Percentiles rank a stretch among this genome's conserved stretches.
Evolutionary conservation across 2,113 vertebrate genomes (phyloP).

Genomic region (Rafetus swinhoei): DNA sequence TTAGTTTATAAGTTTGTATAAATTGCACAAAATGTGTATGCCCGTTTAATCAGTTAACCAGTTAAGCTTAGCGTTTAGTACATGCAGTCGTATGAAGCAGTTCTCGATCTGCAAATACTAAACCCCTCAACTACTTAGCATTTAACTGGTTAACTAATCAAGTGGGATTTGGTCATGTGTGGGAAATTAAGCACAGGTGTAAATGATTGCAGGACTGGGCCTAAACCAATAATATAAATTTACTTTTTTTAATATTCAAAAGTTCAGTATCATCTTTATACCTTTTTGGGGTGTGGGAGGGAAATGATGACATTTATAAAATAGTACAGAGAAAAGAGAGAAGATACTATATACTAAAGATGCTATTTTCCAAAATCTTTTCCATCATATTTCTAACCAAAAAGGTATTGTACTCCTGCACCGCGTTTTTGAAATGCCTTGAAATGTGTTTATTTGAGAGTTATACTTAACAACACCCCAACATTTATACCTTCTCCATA

Average conservation of each 20-base stretch:
- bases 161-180: not conserved
- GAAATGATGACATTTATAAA: not conserved
- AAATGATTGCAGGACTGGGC: not conserved
- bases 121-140: too few relatives aligned
- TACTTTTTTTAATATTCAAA: not conserved
- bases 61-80: conserved; percentile 35
- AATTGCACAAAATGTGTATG: not conserved
- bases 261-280: not conserved
- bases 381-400: rapidly evolving
- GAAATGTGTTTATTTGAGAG: not conserved
- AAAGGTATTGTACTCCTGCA: not conserved
- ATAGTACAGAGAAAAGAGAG: not conserved
- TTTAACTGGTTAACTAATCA: too few relatives aligned
- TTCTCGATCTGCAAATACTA: conserved; percentile 54
- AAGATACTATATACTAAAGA: not conserved
- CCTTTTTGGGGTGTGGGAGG: not conserved
- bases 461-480: not conserved
- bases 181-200: not conserved
- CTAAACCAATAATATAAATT: not conserved
- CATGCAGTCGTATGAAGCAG: conserved; percentile 41
- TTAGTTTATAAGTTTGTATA: not conserved
- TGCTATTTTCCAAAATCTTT: not conserved
- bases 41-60: too few relatives aligned
- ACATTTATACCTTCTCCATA: not conserved
- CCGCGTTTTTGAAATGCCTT: not conserved